Evolutionary conservation across 1,140 invertebrate genomes (phyloP), one percentile per base, ranked within the genome.

Genomic region (Mizuhopecten yessoensis): DNA sequence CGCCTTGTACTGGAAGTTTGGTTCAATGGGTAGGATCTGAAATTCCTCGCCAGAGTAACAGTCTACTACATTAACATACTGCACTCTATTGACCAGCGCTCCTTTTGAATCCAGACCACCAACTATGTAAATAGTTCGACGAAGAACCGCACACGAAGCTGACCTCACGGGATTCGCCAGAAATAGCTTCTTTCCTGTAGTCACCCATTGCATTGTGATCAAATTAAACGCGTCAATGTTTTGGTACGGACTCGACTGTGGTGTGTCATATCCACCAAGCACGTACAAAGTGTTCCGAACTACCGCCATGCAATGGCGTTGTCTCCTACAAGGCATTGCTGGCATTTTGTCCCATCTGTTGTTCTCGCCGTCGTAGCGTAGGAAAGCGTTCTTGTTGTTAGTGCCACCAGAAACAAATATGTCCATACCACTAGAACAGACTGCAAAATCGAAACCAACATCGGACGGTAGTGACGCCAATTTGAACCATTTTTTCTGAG

Each of bases 401-500:
- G 87, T 88, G 33, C 90, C 90, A 33, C 90, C 90, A 0, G 90
- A 88, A 29, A 88, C 49, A 42, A 36, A 88, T 20, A 90, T 75
- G 29, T 88, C 23, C 3, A 88, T 0, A 11, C 34, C 39, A 0
- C 13, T 17, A 11, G 90, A 33, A 86, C 90, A 90, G 2, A 90
- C 13, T 7, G 90, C 90, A 88, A 90, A 90, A 86, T 90, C 75
- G 86, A 33, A 90, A 15, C 90, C 90, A 17, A 87, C 49, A 33
- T 90, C 90, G 0, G 86, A 33, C 9, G 90, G 87, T 33, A 90
- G 13, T 33, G 49, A 17, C 20, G 87, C 23, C 29, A 90, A 39
- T 29, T 39, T 34, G 45, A 88, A 90, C 90, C 90, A 90, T 13
- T 33, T 90, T 5, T 90, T 90, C 39, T 90, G 90, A 15, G 87